Evolutionary conservation across 2,888 invertebrate genomes (phyloP), one percentile per base, ranked within the genome.

Genomic region (Axea sp.): DNA sequence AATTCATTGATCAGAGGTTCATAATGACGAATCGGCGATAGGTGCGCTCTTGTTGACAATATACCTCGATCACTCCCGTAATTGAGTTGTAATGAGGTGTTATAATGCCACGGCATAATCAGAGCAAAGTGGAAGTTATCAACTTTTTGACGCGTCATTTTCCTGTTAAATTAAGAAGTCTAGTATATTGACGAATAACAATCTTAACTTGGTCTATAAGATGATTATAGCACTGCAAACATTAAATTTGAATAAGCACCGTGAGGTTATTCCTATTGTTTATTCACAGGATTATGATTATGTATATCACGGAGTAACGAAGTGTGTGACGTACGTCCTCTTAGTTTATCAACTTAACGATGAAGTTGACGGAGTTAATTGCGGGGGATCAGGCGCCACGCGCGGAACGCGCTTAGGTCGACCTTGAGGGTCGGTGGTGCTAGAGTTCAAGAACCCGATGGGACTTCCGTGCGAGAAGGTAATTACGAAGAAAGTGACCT

Each of bases 401-500:
- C 17, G 59, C 24, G 17, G 75, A 73, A 55, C 11, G 37, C 11
- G n/a, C n/a, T 55, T 11, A 12, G 31, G 8, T 5, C 75, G 78
- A 82, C 80, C 78, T 81, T 83, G 81, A 76, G 75, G 65, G 73
- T 75, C 77, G 77, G 30, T 55, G 47, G 67, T 74, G 74, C 59
- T 57, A 51, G 77, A 79, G 78, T 77, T 78, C 75, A 76, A 77
- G 76, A 71, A 73, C 76, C 76, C 71, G 49, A 59, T 43, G 76
- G 69, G 77, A 83, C 79, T 83, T 83, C 75, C 83, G 83, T 83
- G 82, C 82, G 80, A 79, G 76, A 72, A 80, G 76, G 82, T 83
- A 83, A 83, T 84, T 82, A 83, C 80, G 76, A 73, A 75, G 49
- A 45, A 67, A 82, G 75, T 79, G 83, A 84, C 84, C 83, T 83